Evolutionary conservation across 1,140 invertebrate genomes (phyloP).

Genomic region (Probaryconus sp.): DNA sequence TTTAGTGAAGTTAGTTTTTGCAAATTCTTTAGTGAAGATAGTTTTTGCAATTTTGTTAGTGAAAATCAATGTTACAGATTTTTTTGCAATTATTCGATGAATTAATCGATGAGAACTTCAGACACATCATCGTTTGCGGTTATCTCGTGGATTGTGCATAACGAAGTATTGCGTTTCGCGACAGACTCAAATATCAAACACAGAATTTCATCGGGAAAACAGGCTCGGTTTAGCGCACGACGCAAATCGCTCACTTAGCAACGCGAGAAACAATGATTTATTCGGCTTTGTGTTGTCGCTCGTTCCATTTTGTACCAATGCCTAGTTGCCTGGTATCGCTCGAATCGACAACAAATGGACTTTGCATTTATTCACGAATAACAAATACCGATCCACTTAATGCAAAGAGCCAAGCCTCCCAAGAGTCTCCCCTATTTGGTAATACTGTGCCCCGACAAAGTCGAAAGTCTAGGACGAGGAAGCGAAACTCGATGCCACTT

Average conservation of each 20-base stretch:
- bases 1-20: too few species aligned
- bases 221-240: not conserved
- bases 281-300: conserved; percentile 46
- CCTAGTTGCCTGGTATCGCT: conserved; percentile 33
- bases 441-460: conserved; percentile 30
- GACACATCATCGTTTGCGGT: too few species aligned
- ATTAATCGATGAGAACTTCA: too few species aligned
- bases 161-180: conserved; percentile 7
- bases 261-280: conserved; percentile 40
- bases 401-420: conserved; percentile 35
- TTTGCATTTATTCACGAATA: conserved; percentile 53
- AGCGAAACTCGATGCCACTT: conserved; percentile 17
- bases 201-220: conserved; percentile 10
- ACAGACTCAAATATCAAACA: conserved; percentile 11
- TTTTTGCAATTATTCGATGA: too few species aligned
- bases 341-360: conserved; percentile 36
- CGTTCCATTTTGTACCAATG: conserved; percentile 22
- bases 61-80: too few species aligned
- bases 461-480: conserved; percentile 15
- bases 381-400: conserved; percentile 43
- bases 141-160: too few species aligned
- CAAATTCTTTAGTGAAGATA: too few species aligned
- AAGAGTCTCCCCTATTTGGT: conserved; percentile 34
- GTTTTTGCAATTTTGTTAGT: too few species aligned
- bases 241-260: conserved; percentile 33